These are phyloP conservation scores for Thunnus albacares DNA, from an alignment of 2,797 vertebrate genomes.

Conservation along the genomic window DNA sequence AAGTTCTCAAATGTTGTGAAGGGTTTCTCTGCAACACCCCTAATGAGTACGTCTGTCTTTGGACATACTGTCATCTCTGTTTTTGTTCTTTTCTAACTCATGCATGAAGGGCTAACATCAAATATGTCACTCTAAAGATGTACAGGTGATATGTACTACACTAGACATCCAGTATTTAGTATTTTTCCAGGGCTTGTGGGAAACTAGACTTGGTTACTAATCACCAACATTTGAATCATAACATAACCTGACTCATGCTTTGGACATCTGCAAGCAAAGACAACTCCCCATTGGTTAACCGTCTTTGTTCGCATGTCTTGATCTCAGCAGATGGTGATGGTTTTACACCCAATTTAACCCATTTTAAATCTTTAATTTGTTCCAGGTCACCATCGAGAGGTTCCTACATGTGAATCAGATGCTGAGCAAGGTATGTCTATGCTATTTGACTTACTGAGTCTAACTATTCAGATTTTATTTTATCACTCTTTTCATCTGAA, in stretches of 20 bases:
- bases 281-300: too few relatives aligned
- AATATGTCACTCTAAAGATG: rapidly evolving
- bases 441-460: rapidly evolving
- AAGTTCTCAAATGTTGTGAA: rapidly evolving
- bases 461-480: rapidly evolving
- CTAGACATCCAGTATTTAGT: not conserved
- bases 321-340: too few relatives aligned
- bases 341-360: not conserved
- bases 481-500: not conserved
- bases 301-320: too few relatives aligned
- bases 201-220: conserved; percentile 14
- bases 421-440: conserved; percentile 11
- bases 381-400: conserved; percentile 15
- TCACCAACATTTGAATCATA: not conserved
- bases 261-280: too few relatives aligned
- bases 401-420: too few relatives aligned
- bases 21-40: too few relatives aligned
- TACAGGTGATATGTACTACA: not conserved
- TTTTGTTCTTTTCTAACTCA: not conserved
- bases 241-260: not conserved
- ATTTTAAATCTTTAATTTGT: not conserved
- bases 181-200: not conserved
- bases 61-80: not conserved
- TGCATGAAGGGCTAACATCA: rapidly evolving
- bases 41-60: conserved; percentile 54